Base-by-base conservation (phyloP, 2,113 vertebrate species). In the Castor canadensis region DNA sequence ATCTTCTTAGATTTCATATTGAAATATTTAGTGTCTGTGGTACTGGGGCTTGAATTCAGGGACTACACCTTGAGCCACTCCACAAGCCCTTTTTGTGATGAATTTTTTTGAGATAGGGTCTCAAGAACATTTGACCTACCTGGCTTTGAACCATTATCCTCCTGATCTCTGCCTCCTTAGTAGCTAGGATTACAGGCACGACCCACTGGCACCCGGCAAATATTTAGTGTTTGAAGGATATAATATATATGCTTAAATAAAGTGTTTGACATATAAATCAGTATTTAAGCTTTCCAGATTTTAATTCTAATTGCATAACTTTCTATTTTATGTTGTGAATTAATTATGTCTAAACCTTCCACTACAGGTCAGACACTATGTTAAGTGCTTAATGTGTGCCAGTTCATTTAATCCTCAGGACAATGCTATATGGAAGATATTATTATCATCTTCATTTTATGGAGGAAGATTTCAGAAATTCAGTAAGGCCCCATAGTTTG, bases 281-380 rank as follows among this genome's bases (percentile, higher is more conserved):
- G 54, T 12, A 87, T 49, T 77, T 79, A 67, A 60, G 0, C 15
- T 72, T 87, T 83, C 67, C 89, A 85, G n/a, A 60, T 62, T 87
- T 96, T 84, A 94, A 82, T 87, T 89, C 35, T 89, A 40, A 30
- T 26, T 92, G 20, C 3, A 60, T 38, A 64, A 89, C 1, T 90
- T 92, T 45, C 26, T 72, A 64, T 54, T n/a, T 75, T 16, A 6
- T 32, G 43, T 30, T 87, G n/a, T 91, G 35, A 75, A 43, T 80
- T 26, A 73, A 60, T 86, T 45, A n/a, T n/a, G n/a, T n/a, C n/a
- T n/a, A n/a, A n/a, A n/a, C n/a, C n/a, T n/a, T n/a, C n/a, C n/a
- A n/a, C n/a, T 91, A 71, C 5, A 49, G n/a, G 10, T 22, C 54
- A 76, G 40, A 5, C 8, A n/a, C n/a, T n/a, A n/a, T n/a, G n/a